Evolutionary conservation across 2,113 vertebrate species (phyloP).

Genomic region (Pyrgilauda ruficollis): DNA sequence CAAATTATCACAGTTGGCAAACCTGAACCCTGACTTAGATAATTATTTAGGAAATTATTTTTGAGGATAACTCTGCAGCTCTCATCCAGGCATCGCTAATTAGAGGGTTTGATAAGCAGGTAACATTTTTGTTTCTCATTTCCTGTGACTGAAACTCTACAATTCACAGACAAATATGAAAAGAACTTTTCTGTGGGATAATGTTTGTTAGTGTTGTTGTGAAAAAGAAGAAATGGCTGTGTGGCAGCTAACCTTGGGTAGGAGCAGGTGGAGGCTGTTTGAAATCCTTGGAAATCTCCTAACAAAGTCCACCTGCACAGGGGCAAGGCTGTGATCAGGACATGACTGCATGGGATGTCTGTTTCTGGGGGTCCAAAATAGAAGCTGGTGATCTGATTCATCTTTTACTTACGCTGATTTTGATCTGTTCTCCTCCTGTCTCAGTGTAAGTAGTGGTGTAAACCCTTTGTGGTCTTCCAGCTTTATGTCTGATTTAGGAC

Average conservation of each 20-base stretch:
- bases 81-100: background rate
- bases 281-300: background rate
- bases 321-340: background rate
- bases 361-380: background rate
- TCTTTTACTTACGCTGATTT: background rate
- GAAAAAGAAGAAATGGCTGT: background rate
- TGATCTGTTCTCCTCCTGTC: background rate
- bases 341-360: background rate
- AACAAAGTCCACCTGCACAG: background rate
- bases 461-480: background rate
- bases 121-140: background rate
- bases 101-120: background rate
- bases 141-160: background rate
- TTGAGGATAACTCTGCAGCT: background rate
- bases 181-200: background rate
- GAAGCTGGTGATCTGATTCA: background rate
- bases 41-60: background rate
- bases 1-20: background rate
- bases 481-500: background rate
- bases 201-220: fast-evolving
- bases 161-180: background rate
- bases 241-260: background rate
- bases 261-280: background rate
- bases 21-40: background rate
- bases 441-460: background rate